These are phyloP conservation scores for Jaculus jaculus DNA, from an alignment of 2,113 vertebrate genomes.

Conservation along the genomic window DNA sequence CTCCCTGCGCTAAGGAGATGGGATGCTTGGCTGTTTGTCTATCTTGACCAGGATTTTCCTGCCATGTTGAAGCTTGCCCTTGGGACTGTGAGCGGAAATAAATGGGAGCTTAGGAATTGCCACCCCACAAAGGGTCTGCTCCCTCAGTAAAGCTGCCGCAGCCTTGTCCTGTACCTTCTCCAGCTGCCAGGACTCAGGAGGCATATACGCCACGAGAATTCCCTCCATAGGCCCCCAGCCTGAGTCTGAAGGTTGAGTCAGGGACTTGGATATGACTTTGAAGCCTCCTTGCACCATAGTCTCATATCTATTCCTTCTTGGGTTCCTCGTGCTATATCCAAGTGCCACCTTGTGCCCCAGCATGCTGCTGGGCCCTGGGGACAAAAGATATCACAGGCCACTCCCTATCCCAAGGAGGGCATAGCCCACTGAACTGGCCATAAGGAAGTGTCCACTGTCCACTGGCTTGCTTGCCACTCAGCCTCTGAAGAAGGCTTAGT, in stretches of 20 bases:
- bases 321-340: background rate
- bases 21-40: too few species aligned
- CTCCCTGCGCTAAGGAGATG: too few species aligned
- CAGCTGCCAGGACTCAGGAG: background rate
- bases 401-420: background rate
- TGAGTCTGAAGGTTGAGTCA: background rate
- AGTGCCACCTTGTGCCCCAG: background rate
- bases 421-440: background rate
- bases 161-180: background rate
- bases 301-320: background rate
- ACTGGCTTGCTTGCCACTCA: background rate
- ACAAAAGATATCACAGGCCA: background rate
- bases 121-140: fast-evolving
- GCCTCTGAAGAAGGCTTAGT: background rate
- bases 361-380: background rate
- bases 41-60: too few species aligned
- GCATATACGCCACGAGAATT: background rate
- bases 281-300: background rate
- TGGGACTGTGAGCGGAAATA: too few species aligned
- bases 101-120: background rate
- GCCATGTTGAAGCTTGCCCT: too few species aligned
- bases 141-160: background rate
- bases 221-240: background rate
- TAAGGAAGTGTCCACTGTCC: background rate
- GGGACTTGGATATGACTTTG: background rate